phyloP scores from a whole-genome alignment of 1,140 invertebrate species.

The Platyura marginata region DNA sequence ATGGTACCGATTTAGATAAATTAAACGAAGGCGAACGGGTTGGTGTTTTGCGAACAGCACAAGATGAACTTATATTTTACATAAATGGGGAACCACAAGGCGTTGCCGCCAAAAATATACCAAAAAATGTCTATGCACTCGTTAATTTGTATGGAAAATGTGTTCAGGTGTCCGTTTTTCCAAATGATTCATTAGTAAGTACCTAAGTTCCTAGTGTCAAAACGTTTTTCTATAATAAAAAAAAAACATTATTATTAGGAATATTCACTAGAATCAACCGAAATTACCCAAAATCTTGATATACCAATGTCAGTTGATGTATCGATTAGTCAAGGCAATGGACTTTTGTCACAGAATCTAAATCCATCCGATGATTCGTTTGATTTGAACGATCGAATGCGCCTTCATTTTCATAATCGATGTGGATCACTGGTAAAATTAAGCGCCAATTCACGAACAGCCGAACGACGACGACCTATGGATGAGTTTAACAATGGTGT shows the following conservation, averaged over 20 bases:
- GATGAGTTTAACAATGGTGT: slow-evolving; percentile 92
- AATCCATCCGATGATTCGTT: slow-evolving; percentile 12
- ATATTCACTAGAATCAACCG: too few species aligned
- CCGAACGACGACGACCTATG: slow-evolving; percentile 66
- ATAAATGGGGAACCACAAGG: slow-evolving; percentile 80
- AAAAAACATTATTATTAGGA: too few species aligned
- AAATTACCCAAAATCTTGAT: slow-evolving; percentile 20
- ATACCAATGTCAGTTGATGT: slow-evolving; percentile 21
- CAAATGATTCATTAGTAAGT: too few species aligned
- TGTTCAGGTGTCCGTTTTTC: slow-evolving; percentile 59
- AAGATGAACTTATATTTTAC: slow-evolving; percentile 74
- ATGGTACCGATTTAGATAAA: slow-evolving; percentile 67
- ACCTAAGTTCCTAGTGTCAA: too few species aligned
- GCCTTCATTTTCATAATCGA: slow-evolving; percentile 72
- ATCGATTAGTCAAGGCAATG: slow-evolving; percentile 5
- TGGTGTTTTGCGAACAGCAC: slow-evolving; percentile 61
- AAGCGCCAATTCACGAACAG: slow-evolving; percentile 64
- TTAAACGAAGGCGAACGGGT: slow-evolving; percentile 70
- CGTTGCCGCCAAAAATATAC: slow-evolving; percentile 59
- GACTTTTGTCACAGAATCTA: too few species aligned
- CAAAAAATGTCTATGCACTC: slow-evolving; percentile 59
- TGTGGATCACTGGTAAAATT: slow-evolving; percentile 78
- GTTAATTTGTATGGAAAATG: slow-evolving; percentile 87
- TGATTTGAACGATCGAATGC: slow-evolving; percentile 37
- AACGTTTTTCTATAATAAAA: too few species aligned